Conservation (phyloP, 2,888 invertebrate genomes). For the Chloroclysta siterata region DNA sequence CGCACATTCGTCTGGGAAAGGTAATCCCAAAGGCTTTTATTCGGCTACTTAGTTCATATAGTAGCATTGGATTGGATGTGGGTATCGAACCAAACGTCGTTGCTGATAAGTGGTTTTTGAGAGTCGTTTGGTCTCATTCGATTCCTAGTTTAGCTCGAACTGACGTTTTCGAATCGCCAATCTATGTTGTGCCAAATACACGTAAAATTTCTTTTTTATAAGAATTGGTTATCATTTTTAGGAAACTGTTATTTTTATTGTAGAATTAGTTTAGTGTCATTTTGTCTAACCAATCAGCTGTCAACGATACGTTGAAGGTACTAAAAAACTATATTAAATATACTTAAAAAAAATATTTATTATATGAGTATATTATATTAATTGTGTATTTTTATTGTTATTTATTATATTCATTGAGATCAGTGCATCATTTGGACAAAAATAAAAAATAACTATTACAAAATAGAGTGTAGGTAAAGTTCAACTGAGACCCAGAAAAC, state of each 20-base stretch:
- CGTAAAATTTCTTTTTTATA: neutral
- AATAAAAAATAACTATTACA: too few relatives aligned
- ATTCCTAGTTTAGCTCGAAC: constrained; percentile 2
- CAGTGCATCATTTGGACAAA: too few relatives aligned
- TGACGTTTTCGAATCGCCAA: constrained; percentile 1
- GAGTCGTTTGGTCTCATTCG: constrained; percentile 23
- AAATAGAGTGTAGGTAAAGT: too few relatives aligned
- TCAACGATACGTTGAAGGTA: too few relatives aligned
- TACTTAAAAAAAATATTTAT: too few relatives aligned
- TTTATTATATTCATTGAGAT: too few relatives aligned
- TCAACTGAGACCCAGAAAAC: too few relatives aligned
- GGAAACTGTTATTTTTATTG: neutral
- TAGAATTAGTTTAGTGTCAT: too few relatives aligned
- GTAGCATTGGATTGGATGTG: constrained; percentile 54
- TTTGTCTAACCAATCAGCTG: too few relatives aligned
- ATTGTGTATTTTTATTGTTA: too few relatives aligned
- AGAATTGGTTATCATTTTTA: neutral
- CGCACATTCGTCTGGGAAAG: constrained; percentile 68
- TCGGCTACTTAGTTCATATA: constrained; percentile 76
- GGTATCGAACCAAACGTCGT: constrained; percentile 49
- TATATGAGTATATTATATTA: too few relatives aligned
- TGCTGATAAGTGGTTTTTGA: constrained; percentile 27
- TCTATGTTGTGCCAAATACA: neutral
- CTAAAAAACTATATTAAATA: too few relatives aligned
- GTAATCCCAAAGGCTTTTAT: constrained; percentile 76